These are phyloP conservation scores for Channa argus DNA, from an alignment of 2,113 vertebrate genomes.

Conservation along the genomic window DNA sequence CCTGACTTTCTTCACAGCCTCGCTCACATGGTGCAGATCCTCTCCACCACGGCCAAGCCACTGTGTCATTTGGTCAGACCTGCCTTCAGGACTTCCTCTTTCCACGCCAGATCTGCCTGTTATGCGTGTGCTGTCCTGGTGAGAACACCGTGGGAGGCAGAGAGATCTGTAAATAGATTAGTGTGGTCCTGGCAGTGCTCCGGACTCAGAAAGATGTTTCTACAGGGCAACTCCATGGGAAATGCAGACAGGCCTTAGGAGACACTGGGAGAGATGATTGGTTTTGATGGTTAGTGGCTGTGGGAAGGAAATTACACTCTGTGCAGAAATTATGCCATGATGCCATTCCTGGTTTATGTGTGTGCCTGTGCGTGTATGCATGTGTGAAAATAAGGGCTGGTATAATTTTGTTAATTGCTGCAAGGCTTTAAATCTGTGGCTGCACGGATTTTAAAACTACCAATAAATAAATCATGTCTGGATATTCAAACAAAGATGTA, in stretches of 20 bases:
- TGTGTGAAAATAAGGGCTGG: slow-evolving; percentile 44
- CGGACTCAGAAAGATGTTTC: slow-evolving; percentile 44
- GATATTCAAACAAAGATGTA: background rate
- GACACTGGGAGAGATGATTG: slow-evolving; percentile 44
- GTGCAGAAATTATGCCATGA: slow-evolving; percentile 27
- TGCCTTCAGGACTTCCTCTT: slow-evolving; percentile 52
- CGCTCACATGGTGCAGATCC: slow-evolving; percentile 32
- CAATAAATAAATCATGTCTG: slow-evolving; percentile 10
- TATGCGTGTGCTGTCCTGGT: slow-evolving; percentile 44
- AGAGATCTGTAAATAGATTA: slow-evolving; percentile 61
- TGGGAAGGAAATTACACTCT: slow-evolving; percentile 45
- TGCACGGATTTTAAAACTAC: slow-evolving; percentile 14
- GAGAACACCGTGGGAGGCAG: slow-evolving; percentile 70
- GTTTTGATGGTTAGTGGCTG: slow-evolving; percentile 52
- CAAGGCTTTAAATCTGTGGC: slow-evolving; percentile 8
- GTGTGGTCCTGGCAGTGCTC: slow-evolving; percentile 44
- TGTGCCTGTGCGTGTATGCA: slow-evolving; percentile 23
- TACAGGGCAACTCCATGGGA: slow-evolving; percentile 48
- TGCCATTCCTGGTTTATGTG: slow-evolving; percentile 36
- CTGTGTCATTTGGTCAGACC: slow-evolving; percentile 57
- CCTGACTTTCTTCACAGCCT: slow-evolving; percentile 52
- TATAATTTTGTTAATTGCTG: slow-evolving; percentile 34
- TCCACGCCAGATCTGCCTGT: slow-evolving; percentile 53
- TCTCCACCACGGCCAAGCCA: slow-evolving; percentile 12
- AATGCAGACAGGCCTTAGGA: slow-evolving; percentile 27